Base-by-base conservation (phyloP, 1,140 invertebrate genomes). In the Zaprionus africanus region DNA sequence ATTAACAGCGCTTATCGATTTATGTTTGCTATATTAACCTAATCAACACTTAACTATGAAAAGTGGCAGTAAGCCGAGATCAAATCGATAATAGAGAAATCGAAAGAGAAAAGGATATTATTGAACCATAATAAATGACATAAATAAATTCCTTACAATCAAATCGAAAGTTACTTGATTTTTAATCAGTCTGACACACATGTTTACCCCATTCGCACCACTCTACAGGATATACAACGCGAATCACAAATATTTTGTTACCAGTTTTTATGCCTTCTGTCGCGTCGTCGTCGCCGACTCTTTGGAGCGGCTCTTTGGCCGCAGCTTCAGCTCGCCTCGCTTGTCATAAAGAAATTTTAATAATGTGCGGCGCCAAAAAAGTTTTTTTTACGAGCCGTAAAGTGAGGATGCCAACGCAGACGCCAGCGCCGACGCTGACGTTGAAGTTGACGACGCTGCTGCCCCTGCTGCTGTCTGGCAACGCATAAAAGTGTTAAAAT, bases 301-400 rank as follows among this genome's bases (percentile, higher is more conserved):
- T 83, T 72, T 81, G 69, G 78, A 67, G 74, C 82, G 78, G 74
- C 78, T 85, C 80, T 66, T 43, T 22, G 56, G 69, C 56, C 51
- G 56, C 28, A 41, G 22, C 70, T 57, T 38, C 19, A 36, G 69
- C 56, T 51, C 46, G 72, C 58, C 81, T 85, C 81, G 85, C 71
- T 81, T 90, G 85, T 90, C 85, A 90, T 90, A 90, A 90, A 90
- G 81, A 84, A 79, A 91, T 88, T 88, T 91, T 91, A 91, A 91
- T 91, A 91, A 91, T 91, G 87, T 84, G 87, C 78, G 87, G 87
- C 87, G 87, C 87, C 83, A 88, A 91, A 91, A 87, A 90, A 71
- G 72, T 90, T 90, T 88, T 84, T 85, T 85, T 87, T 87, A 87
- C 78, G 83, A 87, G 22, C 72, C 83, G 82, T 78, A 82, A 81